A percentile compares a stretch with the other conserved stretches of the same genome.
These are phyloP conservation scores for Arbacia lixula DNA, from an alignment of 53 echinoderm and acorn worm species.

Conservation along the genomic window DNA sequence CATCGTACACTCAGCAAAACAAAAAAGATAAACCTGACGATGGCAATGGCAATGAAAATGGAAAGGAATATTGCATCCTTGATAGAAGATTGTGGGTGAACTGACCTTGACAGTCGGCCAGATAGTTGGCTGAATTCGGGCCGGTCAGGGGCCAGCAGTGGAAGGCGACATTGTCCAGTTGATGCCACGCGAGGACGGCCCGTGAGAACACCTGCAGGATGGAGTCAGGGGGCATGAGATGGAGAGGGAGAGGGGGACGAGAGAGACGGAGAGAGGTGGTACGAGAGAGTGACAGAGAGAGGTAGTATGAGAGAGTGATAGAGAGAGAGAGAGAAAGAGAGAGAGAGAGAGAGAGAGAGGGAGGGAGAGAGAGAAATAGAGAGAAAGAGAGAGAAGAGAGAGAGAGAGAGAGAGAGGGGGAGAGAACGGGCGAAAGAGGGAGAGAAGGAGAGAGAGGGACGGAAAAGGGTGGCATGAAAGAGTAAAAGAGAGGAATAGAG, in stretches of 20 bases:
- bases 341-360: background rate
- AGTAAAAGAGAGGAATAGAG: background rate
- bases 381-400: background rate
- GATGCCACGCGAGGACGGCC: background rate
- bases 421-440: background rate
- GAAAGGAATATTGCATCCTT: too few species aligned
- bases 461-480: background rate
- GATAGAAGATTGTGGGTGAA: too few species aligned
- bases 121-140: background rate
- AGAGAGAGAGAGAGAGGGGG: background rate
- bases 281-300: background rate
- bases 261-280: background rate
- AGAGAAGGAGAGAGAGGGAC: background rate
- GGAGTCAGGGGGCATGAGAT: background rate
- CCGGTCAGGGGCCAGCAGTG: slow-evolving; percentile 19
- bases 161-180: background rate
- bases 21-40: too few species aligned
- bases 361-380: background rate
- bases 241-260: background rate
- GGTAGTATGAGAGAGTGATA: background rate
- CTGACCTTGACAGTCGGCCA: slow-evolving; percentile 4
- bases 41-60: too few species aligned
- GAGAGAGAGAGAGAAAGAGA: background rate
- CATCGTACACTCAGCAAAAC: too few species aligned
- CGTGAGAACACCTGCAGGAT: background rate